Evolutionary conservation across 2,888 invertebrate genomes (phyloP).

Genomic region (Cephus pygmeus): DNA sequence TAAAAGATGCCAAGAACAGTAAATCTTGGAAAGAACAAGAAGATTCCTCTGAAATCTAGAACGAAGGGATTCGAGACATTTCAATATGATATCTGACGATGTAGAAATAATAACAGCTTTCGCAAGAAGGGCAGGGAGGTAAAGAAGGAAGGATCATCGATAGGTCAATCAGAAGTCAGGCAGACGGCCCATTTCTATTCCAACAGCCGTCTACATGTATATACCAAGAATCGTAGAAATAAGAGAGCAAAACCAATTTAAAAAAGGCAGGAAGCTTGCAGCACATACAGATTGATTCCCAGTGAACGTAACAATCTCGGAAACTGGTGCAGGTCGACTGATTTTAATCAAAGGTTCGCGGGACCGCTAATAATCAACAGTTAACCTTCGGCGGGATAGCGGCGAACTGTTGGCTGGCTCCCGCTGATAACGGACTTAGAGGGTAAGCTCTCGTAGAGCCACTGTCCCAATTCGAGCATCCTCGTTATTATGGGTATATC

Average conservation of each 20-base stretch:
- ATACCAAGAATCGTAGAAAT: neutral
- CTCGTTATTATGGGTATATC: slow-evolving; percentile 34
- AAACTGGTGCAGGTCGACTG: slow-evolving; percentile 22
- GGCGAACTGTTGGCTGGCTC: slow-evolving; percentile 37
- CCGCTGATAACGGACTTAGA: slow-evolving; percentile 59
- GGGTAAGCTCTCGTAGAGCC: slow-evolving; percentile 32
- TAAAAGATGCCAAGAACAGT: too few relatives aligned
- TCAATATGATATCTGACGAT: neutral
- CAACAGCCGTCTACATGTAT: neutral
- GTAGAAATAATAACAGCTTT: neutral
- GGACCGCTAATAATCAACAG: slow-evolving; percentile 50
- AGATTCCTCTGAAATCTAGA: too few relatives aligned
- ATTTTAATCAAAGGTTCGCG: slow-evolving; percentile 51
- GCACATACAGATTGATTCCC: neutral
- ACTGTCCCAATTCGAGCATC: slow-evolving; percentile 38
- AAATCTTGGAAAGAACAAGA: too few relatives aligned
- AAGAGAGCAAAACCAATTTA: neutral
- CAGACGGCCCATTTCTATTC: neutral
- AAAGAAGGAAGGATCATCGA: neutral
- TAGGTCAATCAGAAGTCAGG: neutral
- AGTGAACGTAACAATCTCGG: neutral
- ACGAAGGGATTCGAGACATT: neutral
- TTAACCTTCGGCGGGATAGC: slow-evolving; percentile 41
- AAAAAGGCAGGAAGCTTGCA: neutral
- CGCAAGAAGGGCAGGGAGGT: neutral